Evolutionary conservation across 2,113 vertebrate species (phyloP).

Genomic region (Polyodon spathula): DNA sequence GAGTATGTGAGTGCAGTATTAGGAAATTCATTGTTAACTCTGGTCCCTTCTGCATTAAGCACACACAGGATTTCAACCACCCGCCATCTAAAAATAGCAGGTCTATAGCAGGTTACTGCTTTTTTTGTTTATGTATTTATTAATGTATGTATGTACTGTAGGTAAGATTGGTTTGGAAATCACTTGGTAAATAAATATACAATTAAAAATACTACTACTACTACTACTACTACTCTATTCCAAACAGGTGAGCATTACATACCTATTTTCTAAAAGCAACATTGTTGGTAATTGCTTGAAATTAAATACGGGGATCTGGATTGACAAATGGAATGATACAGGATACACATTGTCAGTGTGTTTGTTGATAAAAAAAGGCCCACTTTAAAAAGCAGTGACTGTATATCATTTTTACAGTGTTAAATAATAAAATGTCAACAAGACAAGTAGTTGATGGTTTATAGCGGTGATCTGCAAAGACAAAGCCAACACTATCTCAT

Average conservation of each 20-base stretch:
- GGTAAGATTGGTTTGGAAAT: too few relatives aligned
- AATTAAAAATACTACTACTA: too few relatives aligned
- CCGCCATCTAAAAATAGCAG: too few relatives aligned
- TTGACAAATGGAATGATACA: constrained; percentile 6
- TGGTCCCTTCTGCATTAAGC: too few relatives aligned
- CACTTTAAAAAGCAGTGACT: background rate
- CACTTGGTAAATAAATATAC: too few relatives aligned
- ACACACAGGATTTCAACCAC: too few relatives aligned
- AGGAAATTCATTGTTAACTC: too few relatives aligned
- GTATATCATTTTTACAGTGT: constrained; percentile 7
- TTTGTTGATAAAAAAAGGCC: constrained; percentile 1
- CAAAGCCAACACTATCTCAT: background rate
- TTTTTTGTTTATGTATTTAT: too few relatives aligned
- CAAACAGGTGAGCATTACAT: background rate
- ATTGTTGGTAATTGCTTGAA: background rate
- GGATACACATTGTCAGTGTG: constrained; percentile 2
- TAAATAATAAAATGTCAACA: constrained; percentile 3
- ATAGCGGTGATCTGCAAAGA: background rate
- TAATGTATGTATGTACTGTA: too few relatives aligned
- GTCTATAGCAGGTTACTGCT: too few relatives aligned
- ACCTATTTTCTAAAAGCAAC: background rate
- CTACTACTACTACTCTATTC: background rate
- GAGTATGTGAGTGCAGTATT: too few relatives aligned
- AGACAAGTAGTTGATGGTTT: background rate
- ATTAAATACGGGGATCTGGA: background rate